Percentiles rank a stretch among this genome's conserved stretches.
Conservation (phyloP, 2,888 invertebrate species). For the Cantharis lateralis region DNA sequence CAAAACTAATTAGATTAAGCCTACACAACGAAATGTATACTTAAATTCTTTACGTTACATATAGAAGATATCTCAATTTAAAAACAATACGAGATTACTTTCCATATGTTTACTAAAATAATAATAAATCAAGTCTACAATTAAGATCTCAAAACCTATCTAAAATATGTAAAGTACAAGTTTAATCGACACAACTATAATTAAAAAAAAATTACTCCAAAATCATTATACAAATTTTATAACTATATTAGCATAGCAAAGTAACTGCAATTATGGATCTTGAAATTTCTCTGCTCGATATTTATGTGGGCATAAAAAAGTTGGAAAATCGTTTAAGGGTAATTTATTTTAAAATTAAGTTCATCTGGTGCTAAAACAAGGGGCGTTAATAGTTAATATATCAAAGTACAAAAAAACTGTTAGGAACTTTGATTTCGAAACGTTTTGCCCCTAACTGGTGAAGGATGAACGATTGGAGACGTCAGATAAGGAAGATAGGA, state of each 20-base stretch:
- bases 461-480: not conserved
- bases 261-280: not conserved
- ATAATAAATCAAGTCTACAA: not conserved
- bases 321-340: not conserved
- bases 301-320: not conserved
- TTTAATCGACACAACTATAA: not conserved
- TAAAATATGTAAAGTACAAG: conserved; percentile 1
- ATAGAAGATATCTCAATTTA: not conserved
- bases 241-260: not conserved
- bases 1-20: not conserved
- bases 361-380: conserved; percentile 11
- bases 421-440: not conserved
- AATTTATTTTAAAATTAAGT: not conserved
- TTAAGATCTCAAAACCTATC: not conserved
- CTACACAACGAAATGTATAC: not conserved
- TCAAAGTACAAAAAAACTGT: conserved; percentile 5
- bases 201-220: not conserved
- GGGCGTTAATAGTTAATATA: conserved; percentile 24
- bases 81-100: not conserved
- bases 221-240: not conserved
- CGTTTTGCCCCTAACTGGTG: not conserved
- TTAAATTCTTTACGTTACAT: not conserved
- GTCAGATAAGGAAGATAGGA: not conserved
- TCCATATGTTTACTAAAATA: not conserved
- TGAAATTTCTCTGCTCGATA: not conserved